Evolutionary conservation across 2,888 invertebrate species (phyloP).

Genomic region (Sminthurides aquaticus): DNA sequence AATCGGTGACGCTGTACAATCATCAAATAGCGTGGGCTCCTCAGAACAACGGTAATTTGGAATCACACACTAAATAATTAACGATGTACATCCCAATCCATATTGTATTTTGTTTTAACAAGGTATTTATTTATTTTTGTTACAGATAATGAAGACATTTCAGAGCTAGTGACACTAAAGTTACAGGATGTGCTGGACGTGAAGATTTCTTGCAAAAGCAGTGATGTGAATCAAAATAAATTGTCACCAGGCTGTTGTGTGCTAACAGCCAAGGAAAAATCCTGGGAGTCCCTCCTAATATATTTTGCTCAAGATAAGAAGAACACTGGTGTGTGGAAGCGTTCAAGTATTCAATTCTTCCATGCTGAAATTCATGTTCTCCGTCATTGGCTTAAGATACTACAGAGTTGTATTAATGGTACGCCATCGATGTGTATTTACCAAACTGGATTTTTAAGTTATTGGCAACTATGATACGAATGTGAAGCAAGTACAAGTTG

Average conservation of each 20-base stretch:
- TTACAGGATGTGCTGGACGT: conserved; percentile 36
- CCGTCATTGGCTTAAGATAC: conserved; percentile 33
- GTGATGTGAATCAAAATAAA: conserved; percentile 24
- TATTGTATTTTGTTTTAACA: not conserved
- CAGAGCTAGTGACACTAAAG: conserved; percentile 41
- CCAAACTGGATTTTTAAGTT: no score
- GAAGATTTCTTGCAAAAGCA: conserved; percentile 19
- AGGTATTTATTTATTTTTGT: not conserved
- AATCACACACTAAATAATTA: conserved; percentile 1
- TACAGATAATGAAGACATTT: conserved; percentile 41
- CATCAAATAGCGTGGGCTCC: conserved; percentile 43
- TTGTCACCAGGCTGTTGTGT: conserved; percentile 16
- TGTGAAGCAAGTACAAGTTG: no score
- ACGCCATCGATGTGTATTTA: no score
- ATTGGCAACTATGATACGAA: no score
- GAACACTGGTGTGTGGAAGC: conserved; percentile 31
- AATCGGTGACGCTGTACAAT: conserved; percentile 35
- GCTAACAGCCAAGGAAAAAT: conserved; percentile 15
- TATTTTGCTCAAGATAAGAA: conserved; percentile 38
- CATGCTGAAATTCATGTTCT: conserved; percentile 36
- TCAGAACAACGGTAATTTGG: conserved; percentile 36
- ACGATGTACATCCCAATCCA: not conserved
- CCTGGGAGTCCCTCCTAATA: conserved; percentile 29
- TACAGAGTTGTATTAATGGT: conserved; percentile 17
- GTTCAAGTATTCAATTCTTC: conserved; percentile 28